Percentiles rank a stretch among this genome's conserved stretches.
phyloP scores from a whole-genome alignment of 2,113 vertebrate genomes.

The Sorex fumeus region DNA sequence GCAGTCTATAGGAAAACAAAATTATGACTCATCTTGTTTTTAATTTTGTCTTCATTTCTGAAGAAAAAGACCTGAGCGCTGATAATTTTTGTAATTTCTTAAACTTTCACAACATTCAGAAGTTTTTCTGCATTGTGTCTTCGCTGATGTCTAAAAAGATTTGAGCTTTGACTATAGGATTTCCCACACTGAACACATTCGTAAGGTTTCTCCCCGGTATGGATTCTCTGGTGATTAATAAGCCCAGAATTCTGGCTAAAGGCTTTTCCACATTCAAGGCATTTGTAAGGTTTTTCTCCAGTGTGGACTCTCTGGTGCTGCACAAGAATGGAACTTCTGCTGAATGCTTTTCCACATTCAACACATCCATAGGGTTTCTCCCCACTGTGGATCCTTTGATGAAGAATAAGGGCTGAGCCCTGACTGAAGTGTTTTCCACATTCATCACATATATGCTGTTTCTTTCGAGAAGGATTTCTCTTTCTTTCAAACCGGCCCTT shows the following conservation, averaged over 20 bases:
- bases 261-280: constrained; percentile 84
- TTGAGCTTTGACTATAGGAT: constrained; percentile 83
- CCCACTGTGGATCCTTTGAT: constrained; percentile 82
- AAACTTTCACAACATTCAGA: constrained; percentile 84
- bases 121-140: constrained; percentile 84
- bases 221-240: constrained; percentile 85
- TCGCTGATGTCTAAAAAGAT: constrained; percentile 82
- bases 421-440: constrained; percentile 87
- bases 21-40: constrained; percentile 73
- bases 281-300: constrained; percentile 85
- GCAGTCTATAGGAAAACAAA: constrained; percentile 74
- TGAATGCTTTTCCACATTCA: constrained; percentile 85
- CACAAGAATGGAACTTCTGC: constrained; percentile 85
- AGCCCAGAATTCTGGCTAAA: constrained; percentile 86
- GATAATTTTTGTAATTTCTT: constrained; percentile 67
- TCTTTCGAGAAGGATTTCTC: constrained; percentile 83
- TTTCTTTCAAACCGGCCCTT: constrained; percentile 85
- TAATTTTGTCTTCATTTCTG: constrained; percentile 82
- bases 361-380: constrained; percentile 84
- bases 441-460: constrained; percentile 85
- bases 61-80: constrained; percentile 86
- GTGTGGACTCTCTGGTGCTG: constrained; percentile 86
- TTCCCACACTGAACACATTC: constrained; percentile 85
- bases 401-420: constrained; percentile 84
- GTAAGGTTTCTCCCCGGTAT: constrained; percentile 85